Evolutionary conservation across 30 jellyfish, hydroid and myxozoan genomes (phyloP).

Genomic region (Rhopilema esculentum): DNA sequence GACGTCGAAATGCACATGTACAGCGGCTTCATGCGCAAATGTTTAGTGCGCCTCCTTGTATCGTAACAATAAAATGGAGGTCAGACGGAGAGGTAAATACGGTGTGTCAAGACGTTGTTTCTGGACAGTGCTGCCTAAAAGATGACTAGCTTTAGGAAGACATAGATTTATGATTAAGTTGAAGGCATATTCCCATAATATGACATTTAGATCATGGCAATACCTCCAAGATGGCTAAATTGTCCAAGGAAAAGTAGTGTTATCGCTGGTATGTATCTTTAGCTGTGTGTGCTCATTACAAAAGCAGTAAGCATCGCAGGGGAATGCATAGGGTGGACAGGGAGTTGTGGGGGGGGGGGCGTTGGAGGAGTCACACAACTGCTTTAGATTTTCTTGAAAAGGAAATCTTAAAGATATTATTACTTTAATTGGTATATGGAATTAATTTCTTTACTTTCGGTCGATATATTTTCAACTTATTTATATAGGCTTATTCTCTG

Average conservation of each 20-base stretch:
- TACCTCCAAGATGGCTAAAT: constrained; percentile 96
- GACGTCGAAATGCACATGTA: too few species aligned
- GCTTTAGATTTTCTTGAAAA: too few species aligned
- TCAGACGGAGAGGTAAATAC: neutral
- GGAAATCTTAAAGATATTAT: too few species aligned
- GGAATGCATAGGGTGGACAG: too few species aligned
- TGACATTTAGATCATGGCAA: constrained; percentile 61
- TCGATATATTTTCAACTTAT: too few species aligned
- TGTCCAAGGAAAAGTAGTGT: constrained; percentile 94
- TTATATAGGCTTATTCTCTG: too few species aligned
- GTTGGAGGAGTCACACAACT: too few species aligned
- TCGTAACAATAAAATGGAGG: neutral
- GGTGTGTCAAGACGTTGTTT: neutral
- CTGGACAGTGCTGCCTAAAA: neutral
- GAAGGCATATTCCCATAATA: neutral
- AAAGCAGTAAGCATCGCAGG: too few species aligned
- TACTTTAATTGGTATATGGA: too few species aligned
- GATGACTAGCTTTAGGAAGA: neutral
- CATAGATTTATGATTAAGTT: neutral
- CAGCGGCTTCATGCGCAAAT: neutral
- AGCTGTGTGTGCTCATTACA: neutral
- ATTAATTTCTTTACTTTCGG: too few species aligned
- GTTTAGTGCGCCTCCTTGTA: neutral
- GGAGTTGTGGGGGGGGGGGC: too few species aligned
- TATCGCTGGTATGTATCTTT: constrained; percentile 71